These are phyloP conservation scores for Gerris lacustris DNA, from an alignment of 2,888 invertebrate species.

Conservation along the genomic window DNA sequence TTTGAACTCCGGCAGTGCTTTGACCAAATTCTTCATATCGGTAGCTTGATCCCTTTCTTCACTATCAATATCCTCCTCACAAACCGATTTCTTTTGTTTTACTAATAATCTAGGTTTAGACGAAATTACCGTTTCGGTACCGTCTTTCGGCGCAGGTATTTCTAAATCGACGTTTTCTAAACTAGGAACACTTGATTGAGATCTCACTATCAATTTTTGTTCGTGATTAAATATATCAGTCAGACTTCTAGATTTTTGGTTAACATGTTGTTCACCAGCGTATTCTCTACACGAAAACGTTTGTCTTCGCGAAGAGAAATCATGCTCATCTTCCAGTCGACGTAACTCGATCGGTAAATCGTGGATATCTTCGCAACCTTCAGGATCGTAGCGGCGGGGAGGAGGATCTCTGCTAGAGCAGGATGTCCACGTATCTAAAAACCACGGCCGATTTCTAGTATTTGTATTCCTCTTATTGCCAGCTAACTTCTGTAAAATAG, in stretches of 20 bases:
- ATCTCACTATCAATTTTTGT: conserved; percentile 56
- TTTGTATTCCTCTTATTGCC: conserved; percentile 48
- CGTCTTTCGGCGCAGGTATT: conserved; percentile 8
- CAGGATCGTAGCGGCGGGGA: conserved; percentile 40
- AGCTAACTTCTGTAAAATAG: conserved; percentile 53
- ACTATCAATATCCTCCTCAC: conserved; percentile 43
- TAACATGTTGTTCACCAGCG: conserved; percentile 36
- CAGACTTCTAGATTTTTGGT: conserved; percentile 69
- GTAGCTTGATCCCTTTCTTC: conserved; percentile 37
- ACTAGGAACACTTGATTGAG: conserved; percentile 63
- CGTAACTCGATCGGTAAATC: conserved; percentile 81
- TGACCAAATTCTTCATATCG: conserved; percentile 54
- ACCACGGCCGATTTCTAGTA: conserved; percentile 53
- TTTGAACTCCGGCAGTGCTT: conserved; percentile 52
- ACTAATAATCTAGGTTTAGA: conserved; percentile 54
- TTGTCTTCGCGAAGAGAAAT: conserved; percentile 40
- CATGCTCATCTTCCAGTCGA: conserved; percentile 51
- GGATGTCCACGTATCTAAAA: conserved; percentile 64
- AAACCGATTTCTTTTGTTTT: conserved; percentile 74
- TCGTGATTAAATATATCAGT: conserved; percentile 59
- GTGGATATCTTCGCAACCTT: conserved; percentile 44
- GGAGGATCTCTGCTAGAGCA: conserved; percentile 39
- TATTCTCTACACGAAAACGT: conserved; percentile 41
- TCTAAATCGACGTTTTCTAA: conserved; percentile 34
- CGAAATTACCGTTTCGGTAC: conserved; percentile 30